Percentiles rank a stretch among this genome's conserved stretches.
Conservation (phyloP, 2,113 vertebrate species). For the Prionailurus viverrinus region DNA sequence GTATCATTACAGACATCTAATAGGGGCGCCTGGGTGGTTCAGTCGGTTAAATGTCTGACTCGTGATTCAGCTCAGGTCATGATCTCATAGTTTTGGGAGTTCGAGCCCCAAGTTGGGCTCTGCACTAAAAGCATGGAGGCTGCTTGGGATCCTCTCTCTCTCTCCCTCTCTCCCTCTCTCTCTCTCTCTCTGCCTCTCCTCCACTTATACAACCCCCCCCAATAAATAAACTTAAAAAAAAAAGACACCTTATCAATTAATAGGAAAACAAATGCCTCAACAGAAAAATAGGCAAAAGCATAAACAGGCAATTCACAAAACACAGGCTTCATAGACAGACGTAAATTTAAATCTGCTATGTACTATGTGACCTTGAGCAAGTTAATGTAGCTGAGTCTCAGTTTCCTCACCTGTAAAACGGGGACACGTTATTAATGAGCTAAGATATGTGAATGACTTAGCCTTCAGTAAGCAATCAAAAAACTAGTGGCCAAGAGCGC, state of each 20-base stretch:
- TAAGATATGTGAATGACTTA: not conserved
- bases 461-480: not conserved
- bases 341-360: not conserved
- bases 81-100: too few species aligned
- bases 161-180: too few species aligned
- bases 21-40: too few species aligned
- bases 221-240: too few species aligned
- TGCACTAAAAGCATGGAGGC: too few species aligned
- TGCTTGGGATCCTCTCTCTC: too few species aligned
- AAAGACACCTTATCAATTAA: not conserved
- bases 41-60: too few species aligned
- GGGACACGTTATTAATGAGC: not conserved
- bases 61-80: too few species aligned
- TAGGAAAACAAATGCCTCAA: not conserved
- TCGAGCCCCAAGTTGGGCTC: too few species aligned
- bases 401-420: constrained; percentile 13
- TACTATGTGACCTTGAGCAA: not conserved
- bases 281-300: not conserved
- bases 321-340: not conserved
- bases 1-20: not conserved
- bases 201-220: too few species aligned
- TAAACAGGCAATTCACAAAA: not conserved
- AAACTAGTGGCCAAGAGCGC: not conserved
- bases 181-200: too few species aligned
- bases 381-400: not conserved